phyloP scores from a whole-genome alignment of 2,888 invertebrate genomes.

The Agriopis aurantiaria region DNA sequence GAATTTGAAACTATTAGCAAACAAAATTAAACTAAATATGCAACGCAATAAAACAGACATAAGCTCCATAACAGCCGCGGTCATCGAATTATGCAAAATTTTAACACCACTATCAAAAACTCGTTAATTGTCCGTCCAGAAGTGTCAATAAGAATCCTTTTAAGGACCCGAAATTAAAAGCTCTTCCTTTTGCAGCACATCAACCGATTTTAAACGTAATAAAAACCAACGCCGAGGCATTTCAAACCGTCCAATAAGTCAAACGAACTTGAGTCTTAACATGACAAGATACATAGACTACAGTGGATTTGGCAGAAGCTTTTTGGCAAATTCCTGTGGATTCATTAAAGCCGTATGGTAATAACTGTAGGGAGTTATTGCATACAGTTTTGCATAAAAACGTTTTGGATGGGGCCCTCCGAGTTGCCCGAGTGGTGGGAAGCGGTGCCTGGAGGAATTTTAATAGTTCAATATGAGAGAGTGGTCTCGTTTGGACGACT shows the following conservation, averaged over 20 bases:
- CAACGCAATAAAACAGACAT: slow-evolving; percentile 21
- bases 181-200: slow-evolving; percentile 34
- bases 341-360: slow-evolving; percentile 67
- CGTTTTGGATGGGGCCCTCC: slow-evolving; percentile 44
- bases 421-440: slow-evolving; percentile 35
- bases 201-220: slow-evolving; percentile 41
- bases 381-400: slow-evolving; percentile 78
- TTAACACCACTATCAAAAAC: slow-evolving; percentile 30
- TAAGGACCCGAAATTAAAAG: slow-evolving; percentile 37
- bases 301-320: slow-evolving; percentile 25
- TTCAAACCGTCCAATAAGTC: slow-evolving; percentile 31
- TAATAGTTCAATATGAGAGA: slow-evolving; percentile 69
- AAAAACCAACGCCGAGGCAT: slow-evolving; percentile 50
- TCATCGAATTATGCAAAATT: slow-evolving; percentile 32
- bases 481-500: slow-evolving; percentile 53
- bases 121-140: slow-evolving; percentile 27
- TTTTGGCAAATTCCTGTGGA: slow-evolving; percentile 55
- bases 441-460: slow-evolving; percentile 60
- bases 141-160: slow-evolving; percentile 40
- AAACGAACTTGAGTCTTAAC: slow-evolving; percentile 44
- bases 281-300: slow-evolving; percentile 28
- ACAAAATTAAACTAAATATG: neutral
- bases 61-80: slow-evolving; percentile 19
- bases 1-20: slow-evolving; percentile 3
- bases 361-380: slow-evolving; percentile 66